These are phyloP conservation scores for Nettapus auritus DNA, from an alignment of 2,113 vertebrate genomes.

Conservation along the genomic window DNA sequence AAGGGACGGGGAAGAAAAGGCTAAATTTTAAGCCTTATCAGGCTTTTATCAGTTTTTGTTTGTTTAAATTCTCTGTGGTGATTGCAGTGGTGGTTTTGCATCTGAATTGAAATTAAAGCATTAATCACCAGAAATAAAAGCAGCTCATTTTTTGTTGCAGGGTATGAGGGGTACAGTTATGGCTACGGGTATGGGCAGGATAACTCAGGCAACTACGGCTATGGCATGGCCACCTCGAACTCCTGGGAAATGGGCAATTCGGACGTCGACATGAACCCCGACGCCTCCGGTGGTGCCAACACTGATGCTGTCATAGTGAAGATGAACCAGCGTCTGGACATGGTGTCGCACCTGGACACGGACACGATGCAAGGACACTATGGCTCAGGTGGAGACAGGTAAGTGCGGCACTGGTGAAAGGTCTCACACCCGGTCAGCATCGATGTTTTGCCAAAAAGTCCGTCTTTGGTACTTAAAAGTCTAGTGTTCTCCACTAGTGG, in stretches of 20 bases:
- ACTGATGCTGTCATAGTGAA: slow-evolving; percentile 87
- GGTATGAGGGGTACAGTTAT: slow-evolving; percentile 77
- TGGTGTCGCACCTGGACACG: slow-evolving; percentile 79
- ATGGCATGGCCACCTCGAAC: slow-evolving; percentile 72
- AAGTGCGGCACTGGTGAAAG: background rate
- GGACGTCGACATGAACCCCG: slow-evolving; percentile 64
- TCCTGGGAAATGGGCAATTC: slow-evolving; percentile 76
- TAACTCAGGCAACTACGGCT: slow-evolving; percentile 70
- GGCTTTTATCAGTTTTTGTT: no score
- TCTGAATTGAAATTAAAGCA: no score
- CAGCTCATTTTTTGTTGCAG: slow-evolving; percentile 28
- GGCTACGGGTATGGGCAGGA: slow-evolving; percentile 79
- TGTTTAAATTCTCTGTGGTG: background rate
- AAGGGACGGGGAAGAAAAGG: background rate
- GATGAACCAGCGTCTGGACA: slow-evolving; percentile 89
- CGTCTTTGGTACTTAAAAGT: background rate
- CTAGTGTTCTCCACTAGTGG: background rate
- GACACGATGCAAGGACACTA: slow-evolving; percentile 72
- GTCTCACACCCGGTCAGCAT: background rate
- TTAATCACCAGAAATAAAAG: background rate
- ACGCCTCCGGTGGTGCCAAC: slow-evolving; percentile 66
- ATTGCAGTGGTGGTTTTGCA: background rate
- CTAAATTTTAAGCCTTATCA: background rate
- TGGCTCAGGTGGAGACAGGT: slow-evolving; percentile 74
- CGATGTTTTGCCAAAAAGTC: fast-evolving